Percentiles rank a stretch among this genome's conserved stretches.
Evolutionary conservation across 2,113 vertebrate species (phyloP).

Genomic region (Tretioscincus oriximinensis): DNA sequence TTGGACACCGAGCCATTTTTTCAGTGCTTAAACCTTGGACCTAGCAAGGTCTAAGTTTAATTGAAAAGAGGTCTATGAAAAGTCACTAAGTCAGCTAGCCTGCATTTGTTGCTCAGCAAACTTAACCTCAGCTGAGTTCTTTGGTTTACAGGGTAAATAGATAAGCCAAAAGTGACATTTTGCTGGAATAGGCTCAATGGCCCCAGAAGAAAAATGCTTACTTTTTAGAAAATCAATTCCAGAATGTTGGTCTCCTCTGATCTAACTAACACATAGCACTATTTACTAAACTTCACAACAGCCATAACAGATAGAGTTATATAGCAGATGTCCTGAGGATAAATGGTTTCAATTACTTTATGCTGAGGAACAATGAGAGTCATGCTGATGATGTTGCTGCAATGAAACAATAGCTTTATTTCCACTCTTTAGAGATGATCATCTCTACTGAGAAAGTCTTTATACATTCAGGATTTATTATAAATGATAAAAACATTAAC

Average conservation of each 20-base stretch:
- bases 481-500: not conserved
- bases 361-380: constrained; percentile 48
- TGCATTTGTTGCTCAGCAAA: not conserved
- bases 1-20: not conserved
- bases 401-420: constrained; percentile 41
- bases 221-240: constrained; percentile 21
- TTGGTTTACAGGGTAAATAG: constrained; percentile 30
- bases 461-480: constrained; percentile 15
- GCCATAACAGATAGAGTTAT: constrained; percentile 51
- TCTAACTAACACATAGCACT: constrained; percentile 34
- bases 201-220: constrained; percentile 2
- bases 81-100: not conserved
- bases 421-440: constrained; percentile 46
- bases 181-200: not conserved
- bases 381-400: constrained; percentile 34
- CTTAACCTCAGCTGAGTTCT: not conserved
- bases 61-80: constrained; percentile 5
- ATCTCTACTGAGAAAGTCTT: constrained; percentile 23
- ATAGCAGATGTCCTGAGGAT: constrained; percentile 50
- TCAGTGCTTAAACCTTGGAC: not conserved
- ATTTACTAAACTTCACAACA: constrained; percentile 43
- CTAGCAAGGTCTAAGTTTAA: not conserved
- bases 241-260: not conserved
- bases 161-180: constrained; percentile 16
- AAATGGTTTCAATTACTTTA: constrained; percentile 68